These are phyloP conservation scores for Dinocampus coccinellae DNA, from an alignment of 2,888 invertebrate genomes.

Conservation along the genomic window DNA sequence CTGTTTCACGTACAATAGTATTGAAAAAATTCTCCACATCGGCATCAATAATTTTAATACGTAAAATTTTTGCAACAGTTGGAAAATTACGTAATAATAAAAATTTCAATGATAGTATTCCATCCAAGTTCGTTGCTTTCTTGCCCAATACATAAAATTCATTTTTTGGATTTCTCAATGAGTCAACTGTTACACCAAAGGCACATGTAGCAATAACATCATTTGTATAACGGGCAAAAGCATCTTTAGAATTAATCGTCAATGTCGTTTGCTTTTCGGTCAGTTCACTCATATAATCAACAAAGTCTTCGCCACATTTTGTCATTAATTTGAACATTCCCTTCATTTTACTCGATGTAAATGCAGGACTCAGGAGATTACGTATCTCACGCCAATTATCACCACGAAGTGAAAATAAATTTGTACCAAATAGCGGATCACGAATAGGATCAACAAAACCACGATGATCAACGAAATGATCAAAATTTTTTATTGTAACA, in stretches of 20 bases:
- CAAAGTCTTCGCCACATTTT: conserved; percentile 58
- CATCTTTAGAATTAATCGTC: conserved; percentile 59
- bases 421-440: conserved; percentile 51
- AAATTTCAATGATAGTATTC: conserved; percentile 41
- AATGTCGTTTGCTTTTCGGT: conserved; percentile 32
- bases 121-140: conserved; percentile 48
- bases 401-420: conserved; percentile 57
- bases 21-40: conserved; percentile 40
- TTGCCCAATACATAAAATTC: conserved; percentile 56
- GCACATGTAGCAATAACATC: conserved; percentile 59
- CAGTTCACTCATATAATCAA: conserved; percentile 48
- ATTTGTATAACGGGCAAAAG: conserved; percentile 52
- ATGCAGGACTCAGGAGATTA: conserved; percentile 71
- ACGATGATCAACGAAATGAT: conserved; percentile 57
- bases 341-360: conserved; percentile 74
- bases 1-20: conserved; percentile 37
- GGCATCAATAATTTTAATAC: conserved; percentile 4
- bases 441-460: conserved; percentile 45
- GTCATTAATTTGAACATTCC: conserved; percentile 71
- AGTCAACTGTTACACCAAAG: conserved; percentile 58
- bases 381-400: conserved; percentile 72
- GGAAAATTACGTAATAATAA: conserved; percentile 37
- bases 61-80: conserved; percentile 9
- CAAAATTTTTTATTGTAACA: conserved; percentile 54
- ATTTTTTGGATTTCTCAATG: conserved; percentile 56